A percentile compares a stretch with the other conserved stretches of the same genome.
phyloP scores from a whole-genome alignment of 2,797 vertebrate genomes.

The Antennarius maculatus region DNA sequence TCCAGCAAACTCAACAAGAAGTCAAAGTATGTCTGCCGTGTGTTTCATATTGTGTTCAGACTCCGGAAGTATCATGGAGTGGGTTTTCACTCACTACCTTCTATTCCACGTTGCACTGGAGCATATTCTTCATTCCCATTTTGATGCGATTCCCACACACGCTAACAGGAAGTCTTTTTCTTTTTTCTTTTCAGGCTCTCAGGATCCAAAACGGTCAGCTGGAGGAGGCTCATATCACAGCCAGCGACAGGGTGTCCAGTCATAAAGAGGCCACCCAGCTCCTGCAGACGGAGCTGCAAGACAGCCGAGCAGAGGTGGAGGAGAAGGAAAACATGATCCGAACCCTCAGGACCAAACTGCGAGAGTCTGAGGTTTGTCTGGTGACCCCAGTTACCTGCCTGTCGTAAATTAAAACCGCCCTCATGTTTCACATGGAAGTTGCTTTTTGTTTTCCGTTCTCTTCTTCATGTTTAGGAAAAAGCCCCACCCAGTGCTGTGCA shows the following conservation, averaged over 20 bases:
- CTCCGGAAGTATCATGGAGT: background rate
- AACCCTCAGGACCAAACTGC: conserved; percentile 54
- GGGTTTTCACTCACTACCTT: background rate
- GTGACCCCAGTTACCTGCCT: accelerated
- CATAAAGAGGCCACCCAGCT: conserved; percentile 77
- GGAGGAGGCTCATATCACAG: conserved; percentile 68
- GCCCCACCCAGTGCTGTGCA: conserved; percentile 76
- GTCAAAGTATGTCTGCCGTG: conserved; percentile 68
- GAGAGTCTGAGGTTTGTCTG: conserved; percentile 63
- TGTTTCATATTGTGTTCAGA: background rate
- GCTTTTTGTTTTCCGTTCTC: background rate
- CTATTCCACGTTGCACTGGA: too few species aligned
- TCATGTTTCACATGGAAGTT: background rate
- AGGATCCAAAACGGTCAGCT: conserved; percentile 69
- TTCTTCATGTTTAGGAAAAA: conserved; percentile 65
- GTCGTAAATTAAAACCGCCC: too few species aligned
- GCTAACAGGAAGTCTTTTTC: background rate
- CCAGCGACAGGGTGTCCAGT: conserved; percentile 50
- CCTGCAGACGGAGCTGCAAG: conserved; percentile 82
- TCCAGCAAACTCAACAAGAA: conserved; percentile 68
- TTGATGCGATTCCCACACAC: too few species aligned
- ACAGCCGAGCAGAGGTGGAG: conserved; percentile 51
- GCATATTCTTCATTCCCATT: too few species aligned
- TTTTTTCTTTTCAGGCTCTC: conserved; percentile 48
- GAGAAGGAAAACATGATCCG: conserved; percentile 73